Percentiles rank a stretch among this genome's conserved stretches.
These are phyloP conservation scores for Uropsilus gracilis DNA, from an alignment of 2,113 vertebrate species.

Conservation along the genomic window DNA sequence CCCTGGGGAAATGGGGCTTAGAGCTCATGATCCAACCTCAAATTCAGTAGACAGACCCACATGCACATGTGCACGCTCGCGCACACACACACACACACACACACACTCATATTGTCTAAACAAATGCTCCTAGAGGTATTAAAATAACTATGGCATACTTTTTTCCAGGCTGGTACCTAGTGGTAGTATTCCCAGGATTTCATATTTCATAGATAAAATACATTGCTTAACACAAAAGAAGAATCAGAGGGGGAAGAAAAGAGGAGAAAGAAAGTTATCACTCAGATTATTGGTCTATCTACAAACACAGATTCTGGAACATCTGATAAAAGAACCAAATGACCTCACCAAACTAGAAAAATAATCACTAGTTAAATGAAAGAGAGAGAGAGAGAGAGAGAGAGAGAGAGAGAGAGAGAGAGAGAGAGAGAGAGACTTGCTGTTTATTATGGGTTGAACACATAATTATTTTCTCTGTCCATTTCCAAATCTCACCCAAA, in stretches of 20 bases:
- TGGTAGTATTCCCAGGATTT: not conserved
- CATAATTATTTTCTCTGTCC: not conserved
- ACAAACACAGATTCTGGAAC: not conserved
- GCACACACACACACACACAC: not conserved
- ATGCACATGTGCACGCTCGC: not conserved
- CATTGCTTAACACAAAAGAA: not conserved
- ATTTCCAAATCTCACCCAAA: not conserved
- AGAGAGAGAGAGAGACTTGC: not conserved
- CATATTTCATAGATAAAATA: not conserved
- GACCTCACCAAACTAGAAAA: not conserved
- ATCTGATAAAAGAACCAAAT: not conserved
- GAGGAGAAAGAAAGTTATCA: not conserved
- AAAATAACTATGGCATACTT: not conserved
- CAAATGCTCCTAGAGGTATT: not conserved
- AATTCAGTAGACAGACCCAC: not conserved
- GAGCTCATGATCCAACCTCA: not conserved
- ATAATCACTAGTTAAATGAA: not conserved
- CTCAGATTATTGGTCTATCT: not conserved
- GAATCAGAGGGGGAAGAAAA: not conserved
- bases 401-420: too few relatives aligned
- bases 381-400: not conserved
- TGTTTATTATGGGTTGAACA: not conserved
- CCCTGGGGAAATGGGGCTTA: not conserved
- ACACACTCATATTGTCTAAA: not conserved
- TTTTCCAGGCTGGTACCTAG: not conserved